phyloP scores from a whole-genome alignment of 2,113 vertebrate genomes.

The Poeciliopsis occidentalis region DNA sequence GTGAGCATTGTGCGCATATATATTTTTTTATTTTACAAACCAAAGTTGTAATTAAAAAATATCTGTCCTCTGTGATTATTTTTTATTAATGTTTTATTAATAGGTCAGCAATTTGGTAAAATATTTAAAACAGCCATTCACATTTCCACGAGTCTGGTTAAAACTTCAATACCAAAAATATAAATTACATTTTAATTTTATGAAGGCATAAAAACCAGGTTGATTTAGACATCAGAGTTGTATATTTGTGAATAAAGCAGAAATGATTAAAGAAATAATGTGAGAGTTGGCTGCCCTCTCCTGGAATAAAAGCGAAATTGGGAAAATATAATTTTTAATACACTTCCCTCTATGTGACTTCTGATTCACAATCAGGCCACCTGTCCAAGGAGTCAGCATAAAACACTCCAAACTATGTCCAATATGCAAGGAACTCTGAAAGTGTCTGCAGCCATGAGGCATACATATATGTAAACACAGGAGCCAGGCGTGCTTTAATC shows the following conservation, averaged over 20 bases:
- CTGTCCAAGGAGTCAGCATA: neutral
- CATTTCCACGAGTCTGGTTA: neutral
- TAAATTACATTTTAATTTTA: neutral
- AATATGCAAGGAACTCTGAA: neutral
- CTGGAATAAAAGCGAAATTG: slow-evolving; percentile 27
- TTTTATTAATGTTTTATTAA: no score
- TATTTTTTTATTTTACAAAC: no score
- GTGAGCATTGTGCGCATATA: no score
- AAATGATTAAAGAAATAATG: neutral
- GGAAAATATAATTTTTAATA: neutral
- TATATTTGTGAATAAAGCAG: neutral
- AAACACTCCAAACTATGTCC: slow-evolving; percentile 1
- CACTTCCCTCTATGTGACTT: neutral
- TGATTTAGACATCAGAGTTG: neutral
- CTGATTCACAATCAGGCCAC: neutral
- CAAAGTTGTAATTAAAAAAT: no score
- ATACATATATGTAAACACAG: neutral
- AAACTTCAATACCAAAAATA: no score
- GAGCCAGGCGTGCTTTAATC: neutral
- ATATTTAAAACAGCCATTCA: neutral
- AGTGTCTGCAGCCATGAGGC: neutral
- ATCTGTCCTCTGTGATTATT: no score
- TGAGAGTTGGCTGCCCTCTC: slow-evolving; percentile 56
- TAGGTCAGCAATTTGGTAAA: neutral
- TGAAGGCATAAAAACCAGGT: neutral